phyloP scores from a whole-genome alignment of 64 coral and sea anemone genomes.

The Acropora tenuis region DNA sequence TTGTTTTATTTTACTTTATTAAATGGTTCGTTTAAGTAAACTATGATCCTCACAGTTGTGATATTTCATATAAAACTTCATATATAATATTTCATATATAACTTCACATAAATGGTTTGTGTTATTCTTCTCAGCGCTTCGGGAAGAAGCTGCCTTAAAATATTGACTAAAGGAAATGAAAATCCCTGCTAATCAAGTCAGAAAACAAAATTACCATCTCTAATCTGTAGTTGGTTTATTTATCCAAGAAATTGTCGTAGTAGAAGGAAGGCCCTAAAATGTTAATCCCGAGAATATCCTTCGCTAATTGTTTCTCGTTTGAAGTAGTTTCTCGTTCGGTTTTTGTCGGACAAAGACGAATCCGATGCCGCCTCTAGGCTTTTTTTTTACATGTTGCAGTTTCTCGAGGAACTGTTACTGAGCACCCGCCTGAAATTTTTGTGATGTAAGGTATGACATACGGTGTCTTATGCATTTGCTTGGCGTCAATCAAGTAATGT shows the following conservation, averaged over 20 bases:
- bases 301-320: neutral
- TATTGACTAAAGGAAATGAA: slow-evolving; percentile 43
- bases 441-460: slow-evolving; percentile 7
- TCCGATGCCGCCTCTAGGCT: too few species aligned
- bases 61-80: too few species aligned
- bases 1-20: too few species aligned
- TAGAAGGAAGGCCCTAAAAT: neutral
- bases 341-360: neutral
- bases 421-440: neutral
- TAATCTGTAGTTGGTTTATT: neutral
- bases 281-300: neutral
- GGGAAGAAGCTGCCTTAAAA: neutral
- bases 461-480: neutral
- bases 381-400: neutral
- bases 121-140: too few species aligned
- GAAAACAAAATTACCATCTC: neutral
- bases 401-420: neutral
- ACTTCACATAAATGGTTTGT: too few species aligned
- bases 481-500: neutral
- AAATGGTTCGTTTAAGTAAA: too few species aligned
- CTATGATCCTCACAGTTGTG: too few species aligned
- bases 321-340: neutral
- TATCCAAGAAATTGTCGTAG: slow-evolving; percentile 4
- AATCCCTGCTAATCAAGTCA: slow-evolving; percentile 22
- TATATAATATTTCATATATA: too few species aligned